Percentiles rank a stretch among this genome's conserved stretches.
Conservation (phyloP, 2,797 vertebrate genomes). For the Pipistrellus pipistrellus region DNA sequence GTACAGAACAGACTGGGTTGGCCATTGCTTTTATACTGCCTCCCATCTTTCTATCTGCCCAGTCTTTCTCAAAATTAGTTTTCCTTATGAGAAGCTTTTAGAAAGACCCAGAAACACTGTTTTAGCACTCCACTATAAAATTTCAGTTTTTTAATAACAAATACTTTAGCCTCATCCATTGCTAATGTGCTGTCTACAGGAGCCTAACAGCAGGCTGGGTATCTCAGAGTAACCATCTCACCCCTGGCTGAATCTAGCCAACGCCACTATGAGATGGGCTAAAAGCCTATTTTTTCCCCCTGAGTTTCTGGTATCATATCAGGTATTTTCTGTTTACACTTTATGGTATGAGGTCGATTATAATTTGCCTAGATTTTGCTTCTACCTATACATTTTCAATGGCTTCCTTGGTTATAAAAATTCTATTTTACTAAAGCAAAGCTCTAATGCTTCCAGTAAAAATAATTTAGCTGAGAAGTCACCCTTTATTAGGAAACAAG, state of each 20-base stretch:
- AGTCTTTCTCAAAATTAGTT: not conserved
- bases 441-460: not conserved
- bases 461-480: not conserved
- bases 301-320: not conserved
- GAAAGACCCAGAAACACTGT: not conserved
- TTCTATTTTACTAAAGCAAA: not conserved
- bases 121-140: not conserved
- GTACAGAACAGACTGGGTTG: not conserved
- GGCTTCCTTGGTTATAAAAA: not conserved
- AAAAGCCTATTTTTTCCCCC: not conserved
- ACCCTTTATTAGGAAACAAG: not conserved
- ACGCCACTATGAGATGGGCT: accelerated
- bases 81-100: not conserved
- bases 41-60: not conserved
- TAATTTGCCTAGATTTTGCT: not conserved
- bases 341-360: not conserved
- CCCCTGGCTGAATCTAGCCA: not conserved
- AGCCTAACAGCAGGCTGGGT: accelerated
- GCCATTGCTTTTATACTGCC: conserved; percentile 42
- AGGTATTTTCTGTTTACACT: not conserved
- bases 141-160: not conserved
- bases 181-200: accelerated
- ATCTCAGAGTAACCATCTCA: not conserved
- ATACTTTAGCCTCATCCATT: not conserved
- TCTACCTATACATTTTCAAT: not conserved